phyloP scores from a whole-genome alignment of 2,113 vertebrate genomes.

The Corynorhinus townsendii region DNA sequence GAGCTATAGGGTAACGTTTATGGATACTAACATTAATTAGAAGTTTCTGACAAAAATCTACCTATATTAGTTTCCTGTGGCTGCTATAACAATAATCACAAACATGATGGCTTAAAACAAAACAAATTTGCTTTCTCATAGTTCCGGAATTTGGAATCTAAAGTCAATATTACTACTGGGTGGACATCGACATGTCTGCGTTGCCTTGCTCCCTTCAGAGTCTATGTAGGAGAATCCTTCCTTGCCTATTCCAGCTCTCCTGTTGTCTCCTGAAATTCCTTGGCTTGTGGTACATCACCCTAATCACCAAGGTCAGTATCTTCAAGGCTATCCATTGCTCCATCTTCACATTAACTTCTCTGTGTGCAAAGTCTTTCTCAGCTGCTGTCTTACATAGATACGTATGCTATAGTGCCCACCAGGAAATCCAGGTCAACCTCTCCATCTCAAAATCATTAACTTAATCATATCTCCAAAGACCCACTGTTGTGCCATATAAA shows the following conservation, averaged over 20 bases:
- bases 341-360: not conserved
- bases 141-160: not conserved
- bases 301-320: not conserved
- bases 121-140: not conserved
- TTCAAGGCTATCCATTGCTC: not conserved
- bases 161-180: not conserved
- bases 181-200: not conserved
- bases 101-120: not conserved
- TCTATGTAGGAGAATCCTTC: not conserved
- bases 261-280: not conserved
- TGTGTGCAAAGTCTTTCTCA: not conserved
- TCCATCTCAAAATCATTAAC: not conserved
- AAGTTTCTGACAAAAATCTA: not conserved
- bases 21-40: not conserved
- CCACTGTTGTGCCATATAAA: not conserved
- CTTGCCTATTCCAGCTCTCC: not conserved
- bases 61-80: not conserved
- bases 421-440: not conserved
- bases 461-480: not conserved
- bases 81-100: not conserved
- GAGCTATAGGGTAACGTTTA: not conserved
- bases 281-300: not conserved
- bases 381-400: not conserved
- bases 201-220: not conserved
- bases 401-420: not conserved